Conservation (phyloP, 1,140 invertebrate genomes). For the Zaprionus ornatus region DNA sequence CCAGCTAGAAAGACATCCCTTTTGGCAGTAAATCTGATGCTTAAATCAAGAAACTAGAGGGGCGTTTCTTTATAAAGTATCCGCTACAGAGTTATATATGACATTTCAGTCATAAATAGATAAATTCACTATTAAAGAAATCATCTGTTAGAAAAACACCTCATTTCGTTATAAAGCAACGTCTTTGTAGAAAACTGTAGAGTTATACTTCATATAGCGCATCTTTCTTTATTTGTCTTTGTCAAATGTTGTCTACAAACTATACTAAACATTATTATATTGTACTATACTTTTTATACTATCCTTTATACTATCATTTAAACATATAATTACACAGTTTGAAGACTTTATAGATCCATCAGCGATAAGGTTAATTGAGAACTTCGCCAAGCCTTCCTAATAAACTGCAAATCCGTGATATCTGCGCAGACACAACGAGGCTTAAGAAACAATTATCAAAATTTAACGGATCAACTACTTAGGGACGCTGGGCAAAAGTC, state of each 20-base stretch:
- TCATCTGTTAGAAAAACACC: background rate
- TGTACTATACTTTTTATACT: too few species aligned
- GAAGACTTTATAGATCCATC: background rate
- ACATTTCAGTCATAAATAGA: slow-evolving; percentile 20
- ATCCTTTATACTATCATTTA: too few species aligned
- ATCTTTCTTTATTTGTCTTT: too few species aligned
- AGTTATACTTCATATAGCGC: too few species aligned
- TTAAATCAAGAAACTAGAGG: background rate
- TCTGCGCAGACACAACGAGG: slow-evolving; percentile 8
- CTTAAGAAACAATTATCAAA: slow-evolving; percentile 61
- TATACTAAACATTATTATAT: too few species aligned
- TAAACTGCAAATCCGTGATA: background rate
- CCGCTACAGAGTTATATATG: background rate
- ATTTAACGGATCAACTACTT: slow-evolving; percentile 68
- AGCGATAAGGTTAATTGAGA: background rate
- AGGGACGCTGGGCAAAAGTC: slow-evolving; percentile 45
- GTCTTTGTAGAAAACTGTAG: too few species aligned
- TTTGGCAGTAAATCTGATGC: background rate
- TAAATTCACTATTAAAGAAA: background rate
- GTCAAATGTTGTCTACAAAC: too few species aligned
- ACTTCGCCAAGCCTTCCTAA: background rate
- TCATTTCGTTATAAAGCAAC: background rate
- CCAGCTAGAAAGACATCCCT: background rate
- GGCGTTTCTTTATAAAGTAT: background rate
- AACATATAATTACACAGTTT: background rate